A percentile compares a stretch with the other conserved stretches of the same genome.
phyloP scores from a whole-genome alignment of 2,888 invertebrate species.

The Crematogaster levior region DNA sequence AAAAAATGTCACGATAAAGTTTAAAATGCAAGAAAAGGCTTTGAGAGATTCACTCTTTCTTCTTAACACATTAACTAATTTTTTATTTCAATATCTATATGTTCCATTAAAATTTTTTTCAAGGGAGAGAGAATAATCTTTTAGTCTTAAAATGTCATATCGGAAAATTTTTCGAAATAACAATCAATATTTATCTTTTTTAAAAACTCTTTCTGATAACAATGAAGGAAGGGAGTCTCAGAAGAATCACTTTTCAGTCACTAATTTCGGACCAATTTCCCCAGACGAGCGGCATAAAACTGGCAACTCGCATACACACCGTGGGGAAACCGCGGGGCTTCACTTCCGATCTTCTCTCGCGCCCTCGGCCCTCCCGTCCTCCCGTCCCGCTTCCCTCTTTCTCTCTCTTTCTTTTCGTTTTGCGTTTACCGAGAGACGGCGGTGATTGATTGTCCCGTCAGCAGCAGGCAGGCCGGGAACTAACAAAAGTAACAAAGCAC shows the following conservation, averaged over 20 bases:
- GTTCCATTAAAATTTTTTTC: not conserved
- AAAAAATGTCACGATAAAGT: not conserved
- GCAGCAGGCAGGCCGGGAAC: slow-evolving; percentile 79
- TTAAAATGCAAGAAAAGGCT: not conserved
- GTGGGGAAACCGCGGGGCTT: slow-evolving; percentile 35
- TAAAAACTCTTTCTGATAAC: too few species aligned
- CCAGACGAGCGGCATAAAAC: slow-evolving; percentile 38
- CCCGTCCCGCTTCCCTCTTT: slow-evolving; percentile 12
- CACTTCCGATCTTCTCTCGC: slow-evolving; percentile 52
- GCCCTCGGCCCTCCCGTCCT: slow-evolving; percentile 32
- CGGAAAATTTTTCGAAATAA: not conserved
- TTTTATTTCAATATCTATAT: not conserved
- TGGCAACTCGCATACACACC: slow-evolving; percentile 41
- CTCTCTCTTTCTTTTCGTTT: slow-evolving; percentile 74
- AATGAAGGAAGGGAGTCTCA: not conserved
- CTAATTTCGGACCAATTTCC: slow-evolving; percentile 4
- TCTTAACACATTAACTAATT: not conserved
- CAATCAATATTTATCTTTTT: not conserved
- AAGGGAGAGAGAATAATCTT: not conserved
- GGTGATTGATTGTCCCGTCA: slow-evolving; percentile 85
- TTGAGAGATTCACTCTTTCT: not conserved
- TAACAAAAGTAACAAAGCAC: slow-evolving; percentile 83
- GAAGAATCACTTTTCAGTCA: slow-evolving; percentile 9
- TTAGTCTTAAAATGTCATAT: not conserved
- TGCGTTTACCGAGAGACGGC: slow-evolving; percentile 77